Conservation (phyloP, 2,113 vertebrate species). For the Sphyrna mokarran region DNA sequence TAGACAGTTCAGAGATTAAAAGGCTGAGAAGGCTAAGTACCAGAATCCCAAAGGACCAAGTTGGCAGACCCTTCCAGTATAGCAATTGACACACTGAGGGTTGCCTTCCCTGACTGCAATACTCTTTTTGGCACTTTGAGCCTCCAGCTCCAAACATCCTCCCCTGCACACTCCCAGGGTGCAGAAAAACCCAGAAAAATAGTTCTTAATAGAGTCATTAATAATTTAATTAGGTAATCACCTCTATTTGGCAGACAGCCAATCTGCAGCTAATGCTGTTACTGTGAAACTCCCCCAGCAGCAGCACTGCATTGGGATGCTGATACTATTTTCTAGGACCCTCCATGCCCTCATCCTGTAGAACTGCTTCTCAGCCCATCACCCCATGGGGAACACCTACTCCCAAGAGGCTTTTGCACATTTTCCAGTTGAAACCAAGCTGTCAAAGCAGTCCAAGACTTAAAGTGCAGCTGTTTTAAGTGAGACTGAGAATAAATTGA, state of each 20-base stretch:
- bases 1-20: not conserved
- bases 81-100: not conserved
- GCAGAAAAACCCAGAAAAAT: not conserved
- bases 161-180: too few species aligned
- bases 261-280: not conserved
- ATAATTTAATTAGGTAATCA: not conserved
- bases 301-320: not conserved
- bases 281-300: not conserved
- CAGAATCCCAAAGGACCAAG: not conserved
- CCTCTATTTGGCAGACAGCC: not conserved
- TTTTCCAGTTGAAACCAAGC: not conserved
- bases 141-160: too few species aligned
- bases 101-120: too few species aligned
- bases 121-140: too few species aligned
- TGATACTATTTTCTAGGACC: not conserved
- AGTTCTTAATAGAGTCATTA: not conserved
- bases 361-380: not conserved
- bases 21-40: not conserved
- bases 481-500: not conserved
- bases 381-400: not conserved
- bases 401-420: not conserved
- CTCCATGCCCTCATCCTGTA: not conserved
- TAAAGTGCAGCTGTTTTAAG: not conserved
- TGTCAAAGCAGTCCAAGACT: not conserved
- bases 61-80: not conserved